These are phyloP conservation scores for Lomographa bimaculata DNA, from an alignment of 2,888 invertebrate genomes.

Conservation along the genomic window DNA sequence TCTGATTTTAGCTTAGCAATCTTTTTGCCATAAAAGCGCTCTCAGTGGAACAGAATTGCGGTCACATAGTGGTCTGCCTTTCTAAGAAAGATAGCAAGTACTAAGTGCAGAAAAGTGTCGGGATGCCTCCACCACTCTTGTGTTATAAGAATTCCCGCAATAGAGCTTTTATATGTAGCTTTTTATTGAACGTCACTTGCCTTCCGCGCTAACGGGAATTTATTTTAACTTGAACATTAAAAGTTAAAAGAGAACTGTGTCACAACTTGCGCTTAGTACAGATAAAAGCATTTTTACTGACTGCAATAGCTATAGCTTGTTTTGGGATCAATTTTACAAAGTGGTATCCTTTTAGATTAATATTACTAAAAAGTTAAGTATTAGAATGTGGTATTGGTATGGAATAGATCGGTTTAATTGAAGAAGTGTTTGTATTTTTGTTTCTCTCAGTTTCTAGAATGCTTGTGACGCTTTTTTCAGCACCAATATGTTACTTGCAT, in stretches of 20 bases:
- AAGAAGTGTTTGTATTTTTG: background rate
- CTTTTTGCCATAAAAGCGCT: conserved; percentile 61
- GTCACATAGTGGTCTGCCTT: conserved; percentile 54
- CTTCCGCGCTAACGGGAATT: conserved; percentile 32
- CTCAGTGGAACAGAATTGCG: conserved; percentile 63
- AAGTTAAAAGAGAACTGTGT: conserved; percentile 10
- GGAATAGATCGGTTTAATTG: too few species aligned
- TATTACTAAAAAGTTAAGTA: too few species aligned
- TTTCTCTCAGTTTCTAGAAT: background rate
- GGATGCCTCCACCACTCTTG: conserved; percentile 38
- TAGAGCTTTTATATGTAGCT: conserved; percentile 55
- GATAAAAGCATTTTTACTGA: too few species aligned
- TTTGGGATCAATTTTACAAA: too few species aligned
- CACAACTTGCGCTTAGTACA: background rate
- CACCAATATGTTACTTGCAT: too few species aligned
- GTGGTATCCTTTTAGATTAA: too few species aligned
- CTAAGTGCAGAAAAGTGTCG: conserved; percentile 69
- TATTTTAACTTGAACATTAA: conserved; percentile 17
- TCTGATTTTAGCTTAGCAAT: conserved; percentile 9
- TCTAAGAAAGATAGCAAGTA: conserved; percentile 39
- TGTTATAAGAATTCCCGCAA: conserved; percentile 53
- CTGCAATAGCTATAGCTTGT: too few species aligned
- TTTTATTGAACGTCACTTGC: conserved; percentile 49
- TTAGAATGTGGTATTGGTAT: too few species aligned
- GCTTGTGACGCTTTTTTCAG: too few species aligned